These are phyloP conservation scores for Syritta pipiens DNA, from an alignment of 2,888 invertebrate genomes.

Conservation along the genomic window DNA sequence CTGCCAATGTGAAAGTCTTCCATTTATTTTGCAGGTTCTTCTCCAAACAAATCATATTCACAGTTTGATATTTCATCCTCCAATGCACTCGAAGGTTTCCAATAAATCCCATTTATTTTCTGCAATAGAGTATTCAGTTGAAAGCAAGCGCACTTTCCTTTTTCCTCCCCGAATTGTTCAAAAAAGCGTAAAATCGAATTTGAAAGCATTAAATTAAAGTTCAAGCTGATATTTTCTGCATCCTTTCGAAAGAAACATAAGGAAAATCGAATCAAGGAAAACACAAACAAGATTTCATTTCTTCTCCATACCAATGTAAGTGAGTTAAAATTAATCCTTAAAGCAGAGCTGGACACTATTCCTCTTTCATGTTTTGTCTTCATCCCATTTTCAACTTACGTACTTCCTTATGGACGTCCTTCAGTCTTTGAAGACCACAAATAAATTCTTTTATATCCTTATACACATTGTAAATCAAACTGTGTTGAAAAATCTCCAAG, in stretches of 20 bases:
- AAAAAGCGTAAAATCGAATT: slow-evolving; percentile 65
- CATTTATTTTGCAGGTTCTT: neutral
- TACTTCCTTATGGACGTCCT: slow-evolving; percentile 22
- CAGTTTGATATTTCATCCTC: slow-evolving; percentile 49
- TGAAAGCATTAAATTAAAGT: slow-evolving; percentile 41
- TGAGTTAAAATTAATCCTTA: slow-evolving; percentile 55
- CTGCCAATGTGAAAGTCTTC: too few species aligned
- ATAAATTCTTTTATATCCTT: slow-evolving; percentile 47
- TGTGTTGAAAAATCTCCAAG: slow-evolving; percentile 51
- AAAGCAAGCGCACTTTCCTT: neutral
- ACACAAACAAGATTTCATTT: slow-evolving; percentile 28
- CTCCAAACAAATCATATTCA: slow-evolving; percentile 12
- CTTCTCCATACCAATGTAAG: slow-evolving; percentile 17
- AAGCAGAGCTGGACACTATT: slow-evolving; percentile 48
- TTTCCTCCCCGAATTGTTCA: slow-evolving; percentile 21
- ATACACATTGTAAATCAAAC: slow-evolving; percentile 47
- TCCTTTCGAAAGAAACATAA: neutral
- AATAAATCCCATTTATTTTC: slow-evolving; percentile 22
- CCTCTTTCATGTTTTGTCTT: slow-evolving; percentile 39
- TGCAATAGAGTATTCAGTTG: neutral
- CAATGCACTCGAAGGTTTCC: slow-evolving; percentile 43
- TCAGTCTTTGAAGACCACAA: slow-evolving; percentile 41
- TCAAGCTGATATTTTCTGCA: slow-evolving; percentile 15
- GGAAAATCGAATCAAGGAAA: slow-evolving; percentile 20
- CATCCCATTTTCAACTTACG: slow-evolving; percentile 35